These are phyloP conservation scores for Melanotaenia boesemani DNA, from an alignment of 2,797 vertebrate species.

Conservation along the genomic window DNA sequence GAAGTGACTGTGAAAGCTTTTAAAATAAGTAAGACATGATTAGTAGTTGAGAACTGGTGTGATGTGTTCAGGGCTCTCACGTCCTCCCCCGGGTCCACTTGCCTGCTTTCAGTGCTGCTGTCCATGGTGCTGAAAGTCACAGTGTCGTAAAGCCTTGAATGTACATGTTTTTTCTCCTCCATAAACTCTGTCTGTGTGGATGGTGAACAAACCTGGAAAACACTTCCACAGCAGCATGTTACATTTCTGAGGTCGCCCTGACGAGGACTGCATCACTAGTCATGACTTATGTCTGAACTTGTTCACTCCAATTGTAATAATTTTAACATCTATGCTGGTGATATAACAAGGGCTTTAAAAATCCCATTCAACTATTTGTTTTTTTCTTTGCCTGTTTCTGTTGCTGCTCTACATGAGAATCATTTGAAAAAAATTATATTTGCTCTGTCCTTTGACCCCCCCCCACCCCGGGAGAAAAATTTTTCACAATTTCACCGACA, in stretches of 20 bases:
- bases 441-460: conserved; percentile 34
- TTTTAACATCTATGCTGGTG: conserved; percentile 37
- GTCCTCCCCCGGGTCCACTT: conserved; percentile 17
- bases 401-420: conserved; percentile 66
- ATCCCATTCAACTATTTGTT: conserved; percentile 59
- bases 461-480: conserved; percentile 62
- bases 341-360: conserved; percentile 38
- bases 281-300: conserved; percentile 30
- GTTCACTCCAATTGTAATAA: conserved; percentile 29
- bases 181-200: not conserved
- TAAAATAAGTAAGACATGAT: conserved; percentile 15
- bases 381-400: conserved; percentile 36
- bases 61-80: conserved; percentile 12
- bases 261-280: conserved; percentile 52
- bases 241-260: conserved; percentile 25
- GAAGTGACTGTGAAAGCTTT: conserved; percentile 18
- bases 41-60: conserved; percentile 2
- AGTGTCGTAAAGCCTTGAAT: conserved; percentile 22
- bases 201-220: conserved; percentile 1
- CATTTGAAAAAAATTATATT: conserved; percentile 73
- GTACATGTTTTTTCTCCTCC: conserved; percentile 6
- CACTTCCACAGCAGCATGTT: not conserved
- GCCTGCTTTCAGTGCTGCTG: conserved; percentile 31
- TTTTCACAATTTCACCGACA: conserved; percentile 62
- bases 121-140: conserved; percentile 48